Evolutionary conservation across 2,113 vertebrate genomes (phyloP), one percentile per base, ranked within the genome.

Genomic region (Nesogale talazaci): DNA sequence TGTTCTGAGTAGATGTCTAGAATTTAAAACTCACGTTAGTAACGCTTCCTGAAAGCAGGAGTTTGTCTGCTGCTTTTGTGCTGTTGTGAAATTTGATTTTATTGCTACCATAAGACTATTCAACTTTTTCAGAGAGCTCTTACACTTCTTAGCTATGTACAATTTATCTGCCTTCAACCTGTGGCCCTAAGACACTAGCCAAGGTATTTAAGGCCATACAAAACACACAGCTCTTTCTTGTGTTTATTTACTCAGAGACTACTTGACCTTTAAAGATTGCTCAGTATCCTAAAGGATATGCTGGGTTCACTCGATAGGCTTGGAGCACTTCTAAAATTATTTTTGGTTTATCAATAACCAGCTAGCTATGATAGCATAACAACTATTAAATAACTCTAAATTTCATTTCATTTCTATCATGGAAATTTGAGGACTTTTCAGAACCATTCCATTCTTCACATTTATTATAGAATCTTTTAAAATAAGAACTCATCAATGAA

Each of bases 341-440:
- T 31, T 81, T 31, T 65, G 29, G 23, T 57, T 82, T 29, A 72
- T 77, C 42, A 90, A 94, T 4, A 90, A 59, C 22, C 75, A 81
- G 16, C 20, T 83, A 57, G 46, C 38, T 57, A 15, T 94, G 29
- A 72, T 46, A 40, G 0, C 6, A 38, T 27, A 17, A 29, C 25
- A 76, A 72, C 81, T 85, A 23, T 82, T 70, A 86, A 89, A 61
- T 52, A 23, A 2, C 36, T 91, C 40, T 89, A 92, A n/a, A 56
- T 92, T 46, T 57, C 9, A 79, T 85, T 69, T 83, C 2, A 93
- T 74, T 89, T 93, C 57, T 4, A 69, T 81, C 25, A 94, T 88
- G 29, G 1, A 57, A 2, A 94, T 67, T 16, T 52, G n/a, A 25
- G 14, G 16, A 88, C 56, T 78, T 89, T 16, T 38, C 67, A n/a